phyloP scores from a whole-genome alignment of 2,797 vertebrate genomes.

The Spea hammondii region DNA sequence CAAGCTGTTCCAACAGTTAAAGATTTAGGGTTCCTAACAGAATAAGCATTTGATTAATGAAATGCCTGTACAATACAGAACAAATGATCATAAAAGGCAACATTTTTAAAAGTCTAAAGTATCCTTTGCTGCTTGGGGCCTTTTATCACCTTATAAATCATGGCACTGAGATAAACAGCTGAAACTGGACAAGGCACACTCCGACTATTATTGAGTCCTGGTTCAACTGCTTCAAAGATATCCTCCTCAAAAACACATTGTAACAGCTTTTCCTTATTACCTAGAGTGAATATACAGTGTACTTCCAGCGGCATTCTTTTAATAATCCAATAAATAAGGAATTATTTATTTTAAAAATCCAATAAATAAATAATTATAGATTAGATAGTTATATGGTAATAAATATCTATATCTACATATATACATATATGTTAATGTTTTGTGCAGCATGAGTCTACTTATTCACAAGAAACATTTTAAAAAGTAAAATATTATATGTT shows the following conservation, averaged over 20 bases:
- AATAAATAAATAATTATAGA: too few relatives aligned
- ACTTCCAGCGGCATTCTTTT: conserved; percentile 58
- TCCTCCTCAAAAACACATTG: conserved; percentile 59
- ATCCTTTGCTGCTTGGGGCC: conserved; percentile 68
- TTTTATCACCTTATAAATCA: conserved; percentile 77
- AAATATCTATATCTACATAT: too few relatives aligned
- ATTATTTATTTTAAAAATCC: background rate
- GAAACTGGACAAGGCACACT: conserved; percentile 60
- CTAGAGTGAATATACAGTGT: conserved; percentile 42
- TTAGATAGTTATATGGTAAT: too few relatives aligned
- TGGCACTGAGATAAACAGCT: conserved; percentile 64
- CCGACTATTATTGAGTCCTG: conserved; percentile 50
- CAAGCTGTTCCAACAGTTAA: conserved; percentile 62
- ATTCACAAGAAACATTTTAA: too few relatives aligned
- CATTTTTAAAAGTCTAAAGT: conserved; percentile 67
- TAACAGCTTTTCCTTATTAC: conserved; percentile 67
- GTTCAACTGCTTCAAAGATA: conserved; percentile 63
- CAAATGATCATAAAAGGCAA: conserved; percentile 68
- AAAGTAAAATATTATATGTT: too few relatives aligned
- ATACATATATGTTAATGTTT: too few relatives aligned
- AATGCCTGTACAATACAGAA: conserved; percentile 68
- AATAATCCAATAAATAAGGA: conserved; percentile 54
- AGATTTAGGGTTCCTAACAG: conserved; percentile 66
- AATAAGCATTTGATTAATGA: conserved; percentile 76
- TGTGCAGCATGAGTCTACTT: too few relatives aligned